phyloP scores from a whole-genome alignment of 2,113 vertebrate genomes.

The Aix galericulata region DNA sequence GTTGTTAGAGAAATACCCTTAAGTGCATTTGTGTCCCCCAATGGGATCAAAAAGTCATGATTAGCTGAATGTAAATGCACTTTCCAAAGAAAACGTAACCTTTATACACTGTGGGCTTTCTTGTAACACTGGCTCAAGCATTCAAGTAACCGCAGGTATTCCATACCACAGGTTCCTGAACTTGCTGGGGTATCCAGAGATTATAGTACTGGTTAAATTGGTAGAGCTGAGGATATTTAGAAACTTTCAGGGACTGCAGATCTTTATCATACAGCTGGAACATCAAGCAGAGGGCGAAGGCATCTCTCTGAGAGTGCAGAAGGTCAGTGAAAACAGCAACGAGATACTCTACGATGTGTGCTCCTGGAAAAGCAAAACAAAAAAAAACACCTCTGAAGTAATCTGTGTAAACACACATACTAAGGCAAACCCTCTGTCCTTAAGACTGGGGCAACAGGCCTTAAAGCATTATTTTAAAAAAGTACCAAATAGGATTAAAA shows the following conservation, averaged over 20 bases:
- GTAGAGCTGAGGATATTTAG: slow-evolving; percentile 68
- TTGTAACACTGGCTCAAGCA: neutral
- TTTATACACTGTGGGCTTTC: neutral
- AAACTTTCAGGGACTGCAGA: slow-evolving; percentile 58
- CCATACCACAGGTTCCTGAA: slow-evolving; percentile 80
- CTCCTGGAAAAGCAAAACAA: slow-evolving; percentile 49
- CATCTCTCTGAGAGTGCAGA: slow-evolving; percentile 93
- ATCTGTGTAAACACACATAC: neutral
- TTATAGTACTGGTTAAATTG: slow-evolving; percentile 85
- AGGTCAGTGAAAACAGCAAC: slow-evolving; percentile 85
- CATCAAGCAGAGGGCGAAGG: slow-evolving; percentile 88
- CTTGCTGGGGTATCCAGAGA: slow-evolving; percentile 86
- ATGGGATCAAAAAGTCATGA: neutral
- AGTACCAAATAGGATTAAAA: neutral
- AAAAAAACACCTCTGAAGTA: neutral
- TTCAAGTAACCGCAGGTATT: neutral
- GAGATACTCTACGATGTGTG: slow-evolving; percentile 78
- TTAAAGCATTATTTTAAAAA: neutral
- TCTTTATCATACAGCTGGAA: slow-evolving; percentile 89
- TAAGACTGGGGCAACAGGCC: neutral
- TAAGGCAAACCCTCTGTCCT: neutral
- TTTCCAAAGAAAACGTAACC: neutral
- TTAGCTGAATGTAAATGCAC: neutral
- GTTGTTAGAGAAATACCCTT: neutral
- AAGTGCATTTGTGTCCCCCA: neutral